phyloP scores from a whole-genome alignment of 2,888 invertebrate genomes.

The Cyclophora punctaria region DNA sequence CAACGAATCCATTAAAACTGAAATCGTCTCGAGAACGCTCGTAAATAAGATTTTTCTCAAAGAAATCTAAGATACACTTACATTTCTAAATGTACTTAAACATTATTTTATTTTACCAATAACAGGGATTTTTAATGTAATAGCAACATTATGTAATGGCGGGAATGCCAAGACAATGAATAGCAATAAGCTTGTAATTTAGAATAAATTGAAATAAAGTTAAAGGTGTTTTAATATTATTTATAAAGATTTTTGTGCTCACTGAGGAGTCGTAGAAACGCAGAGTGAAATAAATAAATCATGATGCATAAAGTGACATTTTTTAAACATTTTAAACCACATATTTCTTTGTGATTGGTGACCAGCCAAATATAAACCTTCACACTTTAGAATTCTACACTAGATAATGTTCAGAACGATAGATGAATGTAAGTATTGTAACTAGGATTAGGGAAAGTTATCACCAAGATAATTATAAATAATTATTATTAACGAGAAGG shows the following conservation, averaged over 20 bases:
- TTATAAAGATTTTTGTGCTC: too few relatives aligned
- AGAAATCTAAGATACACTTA: too few relatives aligned
- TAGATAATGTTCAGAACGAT: slow-evolving; percentile 10
- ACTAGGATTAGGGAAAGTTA: slow-evolving; percentile 60
- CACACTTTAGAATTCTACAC: too few relatives aligned
- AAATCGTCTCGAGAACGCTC: too few relatives aligned
- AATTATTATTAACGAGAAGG: slow-evolving; percentile 63
- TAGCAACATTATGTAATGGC: slow-evolving; percentile 35
- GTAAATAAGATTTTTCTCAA: too few relatives aligned
- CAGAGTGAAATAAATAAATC: too few relatives aligned
- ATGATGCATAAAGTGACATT: too few relatives aligned
- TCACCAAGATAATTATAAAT: slow-evolving; percentile 53
- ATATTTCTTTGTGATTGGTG: too few relatives aligned
- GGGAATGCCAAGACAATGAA: slow-evolving; percentile 34
- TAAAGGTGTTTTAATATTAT: slow-evolving; percentile 20
- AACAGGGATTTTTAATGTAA: slow-evolving; percentile 12
- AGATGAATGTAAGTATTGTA: slow-evolving; percentile 59
- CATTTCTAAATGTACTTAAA: slow-evolving; percentile 7
- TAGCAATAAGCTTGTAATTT: slow-evolving; percentile 58
- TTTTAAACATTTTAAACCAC: too few relatives aligned
- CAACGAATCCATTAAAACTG: too few relatives aligned
- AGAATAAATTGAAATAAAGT: slow-evolving; percentile 45
- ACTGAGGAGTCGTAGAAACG: too few relatives aligned
- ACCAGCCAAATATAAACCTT: too few relatives aligned
- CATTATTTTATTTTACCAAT: slow-evolving; percentile 8